Base-by-base conservation (phyloP, 2,888 invertebrate genomes). In the Chrysolina haemoptera region DNA sequence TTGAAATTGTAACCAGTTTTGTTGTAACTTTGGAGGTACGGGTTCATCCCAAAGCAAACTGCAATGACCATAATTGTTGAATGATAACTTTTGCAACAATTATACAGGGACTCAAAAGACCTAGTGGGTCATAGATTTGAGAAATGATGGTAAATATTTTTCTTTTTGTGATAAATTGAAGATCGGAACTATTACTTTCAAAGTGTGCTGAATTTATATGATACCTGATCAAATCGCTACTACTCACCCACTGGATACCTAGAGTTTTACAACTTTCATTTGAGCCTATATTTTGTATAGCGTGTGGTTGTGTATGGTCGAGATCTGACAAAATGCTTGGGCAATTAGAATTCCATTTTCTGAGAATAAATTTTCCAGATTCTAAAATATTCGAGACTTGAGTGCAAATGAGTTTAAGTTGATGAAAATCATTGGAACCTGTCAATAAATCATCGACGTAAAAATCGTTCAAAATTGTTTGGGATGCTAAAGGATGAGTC, bases 401-500 rank as follows among this genome's bases (percentile, higher is more conserved):
- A 55, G 40, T 43, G 48, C 67, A 71, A n/a, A 14, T 27, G 0
- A 14, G 9, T 22, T 64, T 46, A 27, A 63, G 63, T 40, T 70
- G 53, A 12, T 50, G 1, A 12, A 63, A 16, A 63, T 63, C 43
- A 55, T 74, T 63, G 48, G 62, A 46, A 14, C 70, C 70, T 0
- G 62, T 71, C n/a, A 68, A 62, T 11, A 70, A 18, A 48, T 71
- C 64, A 62, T 70, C 74, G 40, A 68, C 71, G 62, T 68, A 71
- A 65, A 63, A 70, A 55, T 70, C 50, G 16, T 48, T 46, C 22
- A 48, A 40, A 50, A 71, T 71, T 16, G 65, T 53, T 18, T 62
- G 55, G 5, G 65, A 66, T 27, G 43, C 68, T 65, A 20, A 18
- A 41, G 68, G 70, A 50, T 64, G n/a, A 1, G 46, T 18, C 20